Base-by-base conservation (phyloP, 1,140 invertebrate species). In the Drosophila persimilis region DNA sequence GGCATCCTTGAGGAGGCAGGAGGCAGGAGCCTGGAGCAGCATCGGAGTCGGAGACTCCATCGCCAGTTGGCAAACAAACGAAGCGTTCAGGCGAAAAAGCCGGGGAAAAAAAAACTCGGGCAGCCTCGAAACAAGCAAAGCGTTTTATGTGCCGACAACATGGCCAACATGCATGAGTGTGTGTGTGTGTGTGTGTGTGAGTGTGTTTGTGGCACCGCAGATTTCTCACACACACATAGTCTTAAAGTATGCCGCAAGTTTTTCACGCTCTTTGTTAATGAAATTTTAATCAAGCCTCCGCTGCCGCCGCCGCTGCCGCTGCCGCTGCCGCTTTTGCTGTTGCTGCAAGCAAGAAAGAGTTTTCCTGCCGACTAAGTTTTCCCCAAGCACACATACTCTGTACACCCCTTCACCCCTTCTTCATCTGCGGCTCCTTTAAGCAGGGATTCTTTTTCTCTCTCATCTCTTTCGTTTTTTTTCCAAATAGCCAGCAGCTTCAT, bases 61-160 rank as follows among this genome's bases (percentile, higher is more conserved):
- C 66, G 66, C 83, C 61, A 81, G 83, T 81, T 88, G 81, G 83
- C 81, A 86, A 88, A 81, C 81, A 86, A 88, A 81, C 83, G 81
- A 86, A 86, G 81, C 81, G 81, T 86, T 86, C 81, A 86, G 80
- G 83, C 81, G 83, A 80, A 86, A 85, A 85, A 85, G 81, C 83
- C 81, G 45, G 39, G 52, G 50, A 41, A 47, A 55, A 83, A 78
- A 75, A 64, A 47, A 52, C 47, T 59, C 64, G 56, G 48, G 46
- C 58, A 66, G 70, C 74, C 66, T 45, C 77, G 67, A 73, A 80
- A 77, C 80, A 83, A 80, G 73, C 77, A 85, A 85, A 85, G 65
- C 80, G 77, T 85, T 85, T 80, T 80, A 85, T 84, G 66, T 79
- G 60, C 72, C 72, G 65, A 70, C 63, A 74, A 63, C 35, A 39